Evolutionary conservation across 1,140 invertebrate genomes (phyloP).

Genomic region (Drosophila miranda): DNA sequence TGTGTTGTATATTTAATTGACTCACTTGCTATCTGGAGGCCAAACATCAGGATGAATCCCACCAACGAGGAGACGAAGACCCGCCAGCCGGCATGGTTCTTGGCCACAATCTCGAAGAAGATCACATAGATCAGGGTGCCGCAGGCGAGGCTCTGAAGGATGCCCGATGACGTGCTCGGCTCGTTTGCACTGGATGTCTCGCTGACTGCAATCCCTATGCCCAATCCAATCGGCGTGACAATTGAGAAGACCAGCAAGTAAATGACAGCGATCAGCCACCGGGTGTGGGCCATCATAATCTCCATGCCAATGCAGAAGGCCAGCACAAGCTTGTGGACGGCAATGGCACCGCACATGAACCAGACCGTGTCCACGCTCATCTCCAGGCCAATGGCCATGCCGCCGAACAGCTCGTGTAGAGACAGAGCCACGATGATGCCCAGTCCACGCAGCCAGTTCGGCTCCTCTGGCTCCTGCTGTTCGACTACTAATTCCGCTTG

Average conservation of each 20-base stretch:
- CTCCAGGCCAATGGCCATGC: slow-evolving; percentile 93
- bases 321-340: slow-evolving; percentile 94
- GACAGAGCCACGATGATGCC: slow-evolving; percentile 93
- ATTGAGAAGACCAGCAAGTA: slow-evolving; percentile 90
- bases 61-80: slow-evolving; percentile 88
- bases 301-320: slow-evolving; percentile 93
- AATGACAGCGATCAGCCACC: slow-evolving; percentile 84
- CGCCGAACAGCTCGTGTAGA: slow-evolving; percentile 95
- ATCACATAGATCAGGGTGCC: slow-evolving; percentile 94
- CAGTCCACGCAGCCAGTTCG: slow-evolving; percentile 86
- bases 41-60: slow-evolving; percentile 90
- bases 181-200: slow-evolving; percentile 84
- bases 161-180: slow-evolving; percentile 85
- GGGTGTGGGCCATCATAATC: slow-evolving; percentile 87
- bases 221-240: slow-evolving; percentile 90
- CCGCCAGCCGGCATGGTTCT: slow-evolving; percentile 88
- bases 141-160: slow-evolving; percentile 63
- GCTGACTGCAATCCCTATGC: slow-evolving; percentile 87
- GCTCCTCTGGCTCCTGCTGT: slow-evolving; percentile 37
- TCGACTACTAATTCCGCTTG: slow-evolving; percentile 72
- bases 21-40: slow-evolving; percentile 89
- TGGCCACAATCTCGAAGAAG: slow-evolving; percentile 94
- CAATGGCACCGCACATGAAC: slow-evolving; percentile 91
- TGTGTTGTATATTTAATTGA: slow-evolving; percentile 49
- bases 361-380: slow-evolving; percentile 87